These are phyloP conservation scores for Bombylius major DNA, from an alignment of 2,888 invertebrate species.

Conservation along the genomic window DNA sequence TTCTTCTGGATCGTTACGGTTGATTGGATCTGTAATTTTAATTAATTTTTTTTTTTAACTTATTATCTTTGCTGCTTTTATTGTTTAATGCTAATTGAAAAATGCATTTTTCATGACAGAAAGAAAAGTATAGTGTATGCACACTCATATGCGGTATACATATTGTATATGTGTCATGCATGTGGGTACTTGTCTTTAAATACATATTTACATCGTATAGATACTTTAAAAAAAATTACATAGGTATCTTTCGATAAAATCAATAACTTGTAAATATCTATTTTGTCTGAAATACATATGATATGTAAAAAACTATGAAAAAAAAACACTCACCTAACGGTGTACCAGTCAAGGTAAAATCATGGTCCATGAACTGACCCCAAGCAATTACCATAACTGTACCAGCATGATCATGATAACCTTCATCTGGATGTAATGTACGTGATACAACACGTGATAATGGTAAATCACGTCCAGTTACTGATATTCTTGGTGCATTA, in stretches of 20 bases:
- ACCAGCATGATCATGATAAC: slow-evolving; percentile 86
- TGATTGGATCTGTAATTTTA: slow-evolving; percentile 52
- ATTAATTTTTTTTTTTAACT: background rate
- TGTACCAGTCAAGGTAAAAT: slow-evolving; percentile 77
- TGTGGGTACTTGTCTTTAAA: too few species aligned
- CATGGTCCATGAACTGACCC: slow-evolving; percentile 94
- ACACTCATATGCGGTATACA: too few species aligned
- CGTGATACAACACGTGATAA: slow-evolving; percentile 74
- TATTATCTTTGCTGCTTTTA: too few species aligned
- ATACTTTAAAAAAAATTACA: too few species aligned
- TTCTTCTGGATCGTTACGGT: slow-evolving; percentile 82
- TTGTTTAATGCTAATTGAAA: too few species aligned
- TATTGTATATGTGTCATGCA: too few species aligned
- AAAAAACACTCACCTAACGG: slow-evolving; percentile 56
- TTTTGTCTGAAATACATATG: background rate
- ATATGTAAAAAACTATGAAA: background rate
- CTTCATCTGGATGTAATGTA: slow-evolving; percentile 85
- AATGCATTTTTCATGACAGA: too few species aligned
- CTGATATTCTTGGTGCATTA: slow-evolving; percentile 67
- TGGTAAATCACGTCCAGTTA: slow-evolving; percentile 65
- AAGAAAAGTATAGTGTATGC: too few species aligned
- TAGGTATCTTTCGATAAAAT: background rate
- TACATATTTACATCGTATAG: too few species aligned
- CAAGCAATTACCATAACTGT: slow-evolving; percentile 83
- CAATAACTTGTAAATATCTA: too few species aligned